Evolutionary conservation across 2,888 invertebrate species (phyloP), one percentile per base, ranked within the genome.

Genomic region (Balanococcus diminutus): DNA sequence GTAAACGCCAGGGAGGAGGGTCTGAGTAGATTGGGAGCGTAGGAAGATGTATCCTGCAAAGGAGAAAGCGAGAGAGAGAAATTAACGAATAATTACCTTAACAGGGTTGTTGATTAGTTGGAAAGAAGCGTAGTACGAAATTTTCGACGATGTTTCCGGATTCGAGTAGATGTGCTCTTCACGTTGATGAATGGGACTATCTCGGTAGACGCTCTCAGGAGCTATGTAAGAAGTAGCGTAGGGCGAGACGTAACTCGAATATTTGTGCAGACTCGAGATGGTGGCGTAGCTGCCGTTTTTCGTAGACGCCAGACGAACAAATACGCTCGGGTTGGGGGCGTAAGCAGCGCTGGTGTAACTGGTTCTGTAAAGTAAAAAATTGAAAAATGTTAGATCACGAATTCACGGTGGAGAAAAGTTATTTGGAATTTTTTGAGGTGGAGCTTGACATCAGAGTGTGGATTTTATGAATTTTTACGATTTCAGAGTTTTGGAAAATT

Each of bases 271-370:
- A 90, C 95, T 95, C 87, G 95, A 95, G 88, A 95, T 95, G 72
- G 95, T 95, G 72, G 95, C 95, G 89, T 95, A 95, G 88, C 95
- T 95, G 87, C 95, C 95, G 86, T 94, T 94, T 32, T 95, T 91
- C 32, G 93, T 93, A 9, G 94, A 94, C 89, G 94, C 94, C 88
- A 95, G 91, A 82, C 95, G 92, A 46, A 95, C 93, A 88, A 95
- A 93, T 86, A 95, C 94, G 89, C 94, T 95, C 90, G 93, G 95
- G 90, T 93, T 95, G 89, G 93, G 95, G 89, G 92, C 94, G 90
- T 95, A 93, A 87, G 94, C 92, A 87, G 94, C 92, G 88, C 95
- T 94, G 79, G 95, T 95, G 90, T 95, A 95, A 88, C 95, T 94
- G 5, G 93, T 94, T 89, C 94, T 94, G 90, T 88, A 91, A 89